phyloP scores from a whole-genome alignment of 2,113 vertebrate genomes.

The Poeciliopsis retropinna region DNA sequence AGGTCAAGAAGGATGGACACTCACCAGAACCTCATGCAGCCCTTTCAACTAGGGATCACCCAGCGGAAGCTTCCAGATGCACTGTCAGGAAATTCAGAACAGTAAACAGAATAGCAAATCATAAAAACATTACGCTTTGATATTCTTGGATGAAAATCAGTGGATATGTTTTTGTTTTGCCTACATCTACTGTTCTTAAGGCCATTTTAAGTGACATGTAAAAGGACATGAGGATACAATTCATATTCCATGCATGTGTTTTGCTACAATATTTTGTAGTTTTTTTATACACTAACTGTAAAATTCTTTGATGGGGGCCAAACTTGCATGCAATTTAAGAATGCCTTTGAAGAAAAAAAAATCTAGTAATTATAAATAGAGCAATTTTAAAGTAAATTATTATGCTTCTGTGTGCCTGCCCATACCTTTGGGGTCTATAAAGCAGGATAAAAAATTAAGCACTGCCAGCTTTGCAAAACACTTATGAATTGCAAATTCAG shows the following conservation, averaged over 20 bases:
- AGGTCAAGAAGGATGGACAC: no score
- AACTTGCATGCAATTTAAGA: slow-evolving; percentile 15
- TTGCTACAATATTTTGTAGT: not conserved
- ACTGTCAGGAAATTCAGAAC: no score
- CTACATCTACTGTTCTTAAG: not conserved
- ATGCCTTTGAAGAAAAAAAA: slow-evolving; percentile 56
- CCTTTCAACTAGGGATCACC: no score
- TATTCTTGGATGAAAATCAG: no score
- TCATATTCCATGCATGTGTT: not conserved
- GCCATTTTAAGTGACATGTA: not conserved
- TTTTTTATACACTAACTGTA: slow-evolving; percentile 4
- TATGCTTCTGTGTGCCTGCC: slow-evolving; percentile 55
- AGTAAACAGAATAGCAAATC: no score
- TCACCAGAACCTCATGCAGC: no score
- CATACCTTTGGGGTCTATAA: slow-evolving; percentile 53
- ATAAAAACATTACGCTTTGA: no score
- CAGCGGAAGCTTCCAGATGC: no score
- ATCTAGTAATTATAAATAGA: slow-evolving; percentile 58
- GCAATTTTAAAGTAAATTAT: slow-evolving; percentile 58
- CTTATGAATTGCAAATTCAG: slow-evolving; percentile 51
- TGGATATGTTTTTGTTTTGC: no score
- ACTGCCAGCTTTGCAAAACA: slow-evolving; percentile 55
- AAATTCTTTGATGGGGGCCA: not conserved
- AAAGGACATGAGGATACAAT: not conserved
- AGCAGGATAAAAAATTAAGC: slow-evolving; percentile 35